Conservation (phyloP, 2,888 invertebrate genomes). For the Folsomia candida region DNA sequence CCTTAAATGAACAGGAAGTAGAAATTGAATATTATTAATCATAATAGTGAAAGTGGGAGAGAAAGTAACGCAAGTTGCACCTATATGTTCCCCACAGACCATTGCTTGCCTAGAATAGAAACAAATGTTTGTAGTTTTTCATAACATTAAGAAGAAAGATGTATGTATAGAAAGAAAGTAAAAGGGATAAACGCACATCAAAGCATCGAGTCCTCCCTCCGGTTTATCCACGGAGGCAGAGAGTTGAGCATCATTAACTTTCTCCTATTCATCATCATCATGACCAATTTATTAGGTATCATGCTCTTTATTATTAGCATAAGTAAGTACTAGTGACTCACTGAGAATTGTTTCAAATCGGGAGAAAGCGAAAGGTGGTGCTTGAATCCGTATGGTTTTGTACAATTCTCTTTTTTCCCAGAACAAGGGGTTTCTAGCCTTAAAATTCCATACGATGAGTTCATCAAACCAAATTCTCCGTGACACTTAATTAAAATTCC, state of each 20-base stretch:
- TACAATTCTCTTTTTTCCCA: no score
- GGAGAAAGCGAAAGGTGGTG: not conserved
- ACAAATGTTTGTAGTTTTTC: no score
- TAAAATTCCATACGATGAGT: no score
- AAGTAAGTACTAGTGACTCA: not conserved
- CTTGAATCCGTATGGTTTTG: constrained; percentile 1
- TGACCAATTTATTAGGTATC: not conserved
- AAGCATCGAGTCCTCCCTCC: constrained; percentile 98
- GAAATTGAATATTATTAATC: not conserved
- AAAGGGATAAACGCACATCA: no score
- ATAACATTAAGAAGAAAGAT: no score
- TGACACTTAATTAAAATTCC: no score
- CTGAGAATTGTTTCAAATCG: not conserved
- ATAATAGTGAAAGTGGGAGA: not conserved
- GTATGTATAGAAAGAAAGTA: no score
- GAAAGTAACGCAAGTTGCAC: not conserved
- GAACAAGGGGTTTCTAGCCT: not conserved
- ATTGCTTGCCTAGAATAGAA: no score
- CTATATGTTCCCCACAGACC: constrained; percentile 67
- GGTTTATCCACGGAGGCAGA: constrained; percentile 97
- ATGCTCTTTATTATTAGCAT: not conserved
- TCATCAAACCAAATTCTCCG: no score
- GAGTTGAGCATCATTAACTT: constrained; percentile 78
- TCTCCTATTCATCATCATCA: no score
- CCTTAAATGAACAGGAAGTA: constrained; percentile 15